Evolutionary conservation across 2,888 invertebrate genomes (phyloP), one percentile per base, ranked within the genome.

Genomic region (Rugalucina vietnamica): DNA sequence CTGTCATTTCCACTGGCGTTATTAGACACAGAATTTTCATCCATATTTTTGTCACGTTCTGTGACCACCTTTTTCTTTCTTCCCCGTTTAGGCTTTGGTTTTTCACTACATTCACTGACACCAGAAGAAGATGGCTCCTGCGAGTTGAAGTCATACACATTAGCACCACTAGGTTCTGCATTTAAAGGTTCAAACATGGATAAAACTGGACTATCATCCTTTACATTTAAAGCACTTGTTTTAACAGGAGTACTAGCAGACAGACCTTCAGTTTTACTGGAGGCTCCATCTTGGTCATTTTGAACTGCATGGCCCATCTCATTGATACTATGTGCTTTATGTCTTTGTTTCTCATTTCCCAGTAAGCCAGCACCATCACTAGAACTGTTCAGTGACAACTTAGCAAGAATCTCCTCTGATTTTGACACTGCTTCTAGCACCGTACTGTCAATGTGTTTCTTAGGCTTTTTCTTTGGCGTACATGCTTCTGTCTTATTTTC

Each of bases 351-450:
- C 12, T 34, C 65, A 65, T 65, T 34, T 65, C 21, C 34, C 29
- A 27, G 1, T 34, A 34, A 8, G 3, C 49, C 54, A 24, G 54
- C 74, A 18, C 18, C 76, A 37, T 85, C 85, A 32, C 60, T 70
- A 32, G 74, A 54, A 79, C 85, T 73, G 70, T 85, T 76, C 14
- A 87, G 77, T 8, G 77, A 81, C 39, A 87, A 54, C 70, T 85
- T 87, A 27, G 87, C 87, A 24, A 87, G 72, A 29, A 85, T 85
- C 65, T 87, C 87, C 39, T 87, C 87, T 1, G 87, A 87, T 36
- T 87, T 85, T 8, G 87, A 87, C 81, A 87, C 83, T 3, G 85
- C 85, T 32, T 87, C 87, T 65, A 81, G 73, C 1, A 87, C 87
- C 21, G 81, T 84, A 60, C 79, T 81, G 36, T 87, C 85, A 10